A percentile compares a stretch with the other conserved stretches of the same genome.
Conservation (phyloP, 2,797 vertebrate genomes). For the Microchirus variegatus region DNA sequence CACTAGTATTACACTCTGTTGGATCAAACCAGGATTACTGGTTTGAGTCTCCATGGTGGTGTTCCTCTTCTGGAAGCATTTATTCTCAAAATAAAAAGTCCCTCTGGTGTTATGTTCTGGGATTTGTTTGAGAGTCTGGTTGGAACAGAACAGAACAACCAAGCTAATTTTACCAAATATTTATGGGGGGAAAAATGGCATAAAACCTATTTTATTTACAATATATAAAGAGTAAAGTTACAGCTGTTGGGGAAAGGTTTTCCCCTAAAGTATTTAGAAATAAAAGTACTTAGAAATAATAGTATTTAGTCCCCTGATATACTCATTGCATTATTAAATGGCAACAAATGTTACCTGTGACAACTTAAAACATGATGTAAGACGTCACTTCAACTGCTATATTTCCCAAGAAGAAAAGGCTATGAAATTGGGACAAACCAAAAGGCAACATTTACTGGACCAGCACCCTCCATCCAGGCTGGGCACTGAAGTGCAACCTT, state of each 20-base stretch:
- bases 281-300: constrained; percentile 42
- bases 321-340: constrained; percentile 52
- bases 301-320: constrained; percentile 54
- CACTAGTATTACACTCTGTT: constrained; percentile 42
- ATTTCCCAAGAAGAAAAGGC: constrained; percentile 42
- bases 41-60: constrained; percentile 21
- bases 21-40: constrained; percentile 26
- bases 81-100: constrained; percentile 52
- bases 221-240: constrained; percentile 40
- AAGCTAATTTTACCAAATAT: constrained; percentile 31
- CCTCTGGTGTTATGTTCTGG: constrained; percentile 47
- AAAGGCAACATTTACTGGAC: constrained; percentile 56
- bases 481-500: constrained; percentile 30
- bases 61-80: constrained; percentile 68
- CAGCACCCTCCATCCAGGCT: constrained; percentile 29
- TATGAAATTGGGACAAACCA: constrained; percentile 36
- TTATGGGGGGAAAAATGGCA: constrained; percentile 37
- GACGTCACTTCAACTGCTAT: constrained; percentile 24
- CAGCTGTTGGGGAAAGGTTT: constrained; percentile 25
- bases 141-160: constrained; percentile 40
- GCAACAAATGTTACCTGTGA: constrained; percentile 46
- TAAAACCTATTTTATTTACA: constrained; percentile 65
- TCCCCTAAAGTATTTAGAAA: too few relatives aligned
- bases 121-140: constrained; percentile 48
- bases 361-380: constrained; percentile 18